Conservation (phyloP, 2,113 vertebrate genomes). For the Dicerorhinus sumatrensis region DNA sequence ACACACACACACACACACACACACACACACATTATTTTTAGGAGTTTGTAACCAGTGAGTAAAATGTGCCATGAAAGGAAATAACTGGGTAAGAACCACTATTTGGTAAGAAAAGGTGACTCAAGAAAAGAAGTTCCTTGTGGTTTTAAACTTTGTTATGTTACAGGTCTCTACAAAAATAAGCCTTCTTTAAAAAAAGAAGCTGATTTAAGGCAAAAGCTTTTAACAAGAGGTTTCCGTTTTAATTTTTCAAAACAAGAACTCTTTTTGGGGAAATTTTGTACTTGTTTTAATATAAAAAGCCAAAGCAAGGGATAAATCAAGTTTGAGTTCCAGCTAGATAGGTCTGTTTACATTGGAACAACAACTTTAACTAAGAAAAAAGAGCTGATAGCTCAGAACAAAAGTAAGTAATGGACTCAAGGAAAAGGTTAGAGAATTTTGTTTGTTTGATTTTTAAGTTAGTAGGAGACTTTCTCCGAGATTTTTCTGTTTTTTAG, state of each 20-base stretch:
- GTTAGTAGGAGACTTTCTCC: background rate
- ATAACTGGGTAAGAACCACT: constrained; percentile 15
- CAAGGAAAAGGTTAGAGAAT: background rate
- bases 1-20: background rate
- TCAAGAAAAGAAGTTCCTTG: constrained; percentile 66
- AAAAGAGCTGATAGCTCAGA: background rate
- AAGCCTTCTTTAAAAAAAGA: constrained; percentile 21
- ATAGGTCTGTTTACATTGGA: background rate
- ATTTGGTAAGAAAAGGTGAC: constrained; percentile 64
- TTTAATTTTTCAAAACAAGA: constrained; percentile 35
- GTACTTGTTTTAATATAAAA: background rate
- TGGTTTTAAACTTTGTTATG: constrained; percentile 52
- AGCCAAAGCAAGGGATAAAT: background rate
- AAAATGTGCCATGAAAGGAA: constrained; percentile 42
- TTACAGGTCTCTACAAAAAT: background rate
- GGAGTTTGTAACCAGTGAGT: constrained; percentile 10
- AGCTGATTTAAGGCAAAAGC: background rate
- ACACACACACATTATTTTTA: background rate
- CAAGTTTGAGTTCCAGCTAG: background rate
- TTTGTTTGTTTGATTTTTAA: constrained; percentile 31
- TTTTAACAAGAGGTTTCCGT: constrained; percentile 4
- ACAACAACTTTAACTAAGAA: background rate
- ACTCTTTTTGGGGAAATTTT: background rate
- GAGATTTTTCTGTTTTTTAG: constrained; percentile 31
- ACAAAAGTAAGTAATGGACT: background rate